These are phyloP conservation scores for Gnathonemus longibarbis DNA, from an alignment of 2,113 vertebrate genomes.

Conservation along the genomic window DNA sequence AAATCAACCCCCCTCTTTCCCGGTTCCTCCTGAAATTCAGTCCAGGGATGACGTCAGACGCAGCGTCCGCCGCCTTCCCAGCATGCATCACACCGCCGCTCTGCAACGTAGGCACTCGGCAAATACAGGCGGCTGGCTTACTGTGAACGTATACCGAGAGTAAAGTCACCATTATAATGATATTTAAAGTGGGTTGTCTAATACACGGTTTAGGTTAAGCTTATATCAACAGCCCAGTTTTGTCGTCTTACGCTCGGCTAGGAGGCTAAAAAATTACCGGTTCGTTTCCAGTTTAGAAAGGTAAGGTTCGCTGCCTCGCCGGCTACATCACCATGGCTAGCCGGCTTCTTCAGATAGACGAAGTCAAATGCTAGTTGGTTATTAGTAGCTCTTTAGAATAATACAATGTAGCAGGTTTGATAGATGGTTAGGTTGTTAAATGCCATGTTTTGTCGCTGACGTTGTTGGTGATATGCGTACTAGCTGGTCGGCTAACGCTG, in stretches of 20 bases:
- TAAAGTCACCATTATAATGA: conserved; percentile 6
- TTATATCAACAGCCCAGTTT: not conserved
- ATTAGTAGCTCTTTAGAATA: not conserved
- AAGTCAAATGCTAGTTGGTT: not conserved
- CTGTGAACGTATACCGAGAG: not conserved
- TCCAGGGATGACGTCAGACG: not conserved
- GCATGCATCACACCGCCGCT: conserved; percentile 3
- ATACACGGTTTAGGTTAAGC: not conserved
- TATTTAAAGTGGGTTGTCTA: not conserved
- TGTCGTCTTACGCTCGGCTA: not conserved
- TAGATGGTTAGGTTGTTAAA: not conserved
- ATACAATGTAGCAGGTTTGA: not conserved
- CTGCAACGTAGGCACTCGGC: conserved; percentile 27
- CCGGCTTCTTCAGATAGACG: not conserved
- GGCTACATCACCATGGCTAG: not conserved
- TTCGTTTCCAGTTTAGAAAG: not conserved
- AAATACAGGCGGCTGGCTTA: not conserved
- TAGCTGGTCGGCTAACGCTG: not conserved
- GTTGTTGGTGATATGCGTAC: not conserved
- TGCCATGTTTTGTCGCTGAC: not conserved
- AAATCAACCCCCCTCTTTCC: not conserved
- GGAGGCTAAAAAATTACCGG: not conserved
- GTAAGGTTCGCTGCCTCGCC: not conserved
- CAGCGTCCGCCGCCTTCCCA: not conserved
- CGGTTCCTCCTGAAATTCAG: not conserved